phyloP scores from a whole-genome alignment of 2,888 invertebrate species.

The Leuctra nigra region DNA sequence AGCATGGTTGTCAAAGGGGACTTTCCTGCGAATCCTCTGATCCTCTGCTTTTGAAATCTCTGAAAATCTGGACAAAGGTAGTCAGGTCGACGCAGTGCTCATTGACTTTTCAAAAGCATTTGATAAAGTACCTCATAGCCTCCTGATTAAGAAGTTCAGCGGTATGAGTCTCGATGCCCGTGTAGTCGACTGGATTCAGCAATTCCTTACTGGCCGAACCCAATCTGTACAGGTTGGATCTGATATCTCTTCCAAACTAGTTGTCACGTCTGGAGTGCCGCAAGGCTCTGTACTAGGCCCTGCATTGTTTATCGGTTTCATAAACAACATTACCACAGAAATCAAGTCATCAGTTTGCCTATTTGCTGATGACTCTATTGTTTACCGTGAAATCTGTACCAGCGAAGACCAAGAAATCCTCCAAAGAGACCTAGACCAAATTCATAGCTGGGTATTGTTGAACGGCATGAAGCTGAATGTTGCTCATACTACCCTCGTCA shows the following conservation, averaged over 20 bases:
- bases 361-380: not conserved
- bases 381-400: not conserved
- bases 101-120: not conserved
- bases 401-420: not conserved
- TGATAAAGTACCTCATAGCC: not conserved
- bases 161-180: not conserved
- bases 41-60: too few relatives aligned
- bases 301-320: not conserved
- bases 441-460: not conserved
- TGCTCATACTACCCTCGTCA: not conserved
- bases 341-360: not conserved
- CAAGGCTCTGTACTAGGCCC: not conserved
- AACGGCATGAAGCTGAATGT: not conserved
- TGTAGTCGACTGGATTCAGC: not conserved
- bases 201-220: not conserved
- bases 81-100: not conserved
- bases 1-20: not conserved
- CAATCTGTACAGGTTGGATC: not conserved
- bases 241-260: not conserved
- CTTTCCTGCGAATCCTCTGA: not conserved
- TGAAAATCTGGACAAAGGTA: not conserved
- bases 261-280: not conserved
- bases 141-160: not conserved
- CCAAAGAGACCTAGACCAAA: not conserved
- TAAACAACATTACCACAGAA: not conserved